Conservation (phyloP, 2,888 invertebrate genomes). For the Lutraria lutraria region DNA sequence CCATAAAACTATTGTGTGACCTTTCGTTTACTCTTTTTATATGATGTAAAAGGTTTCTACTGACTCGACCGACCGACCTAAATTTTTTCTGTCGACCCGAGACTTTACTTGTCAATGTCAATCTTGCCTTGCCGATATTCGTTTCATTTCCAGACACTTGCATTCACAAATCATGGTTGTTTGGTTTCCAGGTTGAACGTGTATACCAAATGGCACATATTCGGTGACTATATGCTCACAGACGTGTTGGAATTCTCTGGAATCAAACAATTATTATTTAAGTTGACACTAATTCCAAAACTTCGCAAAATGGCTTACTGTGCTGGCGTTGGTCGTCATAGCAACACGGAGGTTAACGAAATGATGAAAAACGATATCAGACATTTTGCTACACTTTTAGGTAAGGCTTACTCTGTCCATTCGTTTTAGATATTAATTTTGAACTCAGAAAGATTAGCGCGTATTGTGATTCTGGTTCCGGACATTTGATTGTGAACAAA, state of each 20-base stretch:
- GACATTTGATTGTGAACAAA: too few relatives aligned
- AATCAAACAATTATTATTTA: not conserved
- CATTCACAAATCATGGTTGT: not conserved
- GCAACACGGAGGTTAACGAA: constrained; percentile 80
- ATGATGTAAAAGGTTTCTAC: too few relatives aligned
- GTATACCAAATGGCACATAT: constrained; percentile 52
- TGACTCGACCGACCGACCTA: too few relatives aligned
- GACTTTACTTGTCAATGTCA: too few relatives aligned
- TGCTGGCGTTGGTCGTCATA: constrained; percentile 85
- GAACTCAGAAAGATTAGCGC: too few relatives aligned
- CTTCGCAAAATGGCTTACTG: constrained; percentile 10
- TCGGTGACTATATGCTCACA: constrained; percentile 28
- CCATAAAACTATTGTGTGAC: too few relatives aligned
- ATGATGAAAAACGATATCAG: constrained; percentile 82
- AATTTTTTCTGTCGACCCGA: too few relatives aligned
- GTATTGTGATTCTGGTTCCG: too few relatives aligned
- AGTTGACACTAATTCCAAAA: not conserved
- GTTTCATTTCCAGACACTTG: too few relatives aligned
- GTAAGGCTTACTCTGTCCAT: constrained; percentile 48
- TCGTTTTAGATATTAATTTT: too few relatives aligned
- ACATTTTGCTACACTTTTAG: constrained; percentile 83
- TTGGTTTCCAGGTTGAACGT: constrained; percentile 58
- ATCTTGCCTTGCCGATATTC: too few relatives aligned
- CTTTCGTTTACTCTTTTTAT: too few relatives aligned
- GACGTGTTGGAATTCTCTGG: not conserved